phyloP scores from a whole-genome alignment of 2,888 invertebrate species.

The Ctena decussata region DNA sequence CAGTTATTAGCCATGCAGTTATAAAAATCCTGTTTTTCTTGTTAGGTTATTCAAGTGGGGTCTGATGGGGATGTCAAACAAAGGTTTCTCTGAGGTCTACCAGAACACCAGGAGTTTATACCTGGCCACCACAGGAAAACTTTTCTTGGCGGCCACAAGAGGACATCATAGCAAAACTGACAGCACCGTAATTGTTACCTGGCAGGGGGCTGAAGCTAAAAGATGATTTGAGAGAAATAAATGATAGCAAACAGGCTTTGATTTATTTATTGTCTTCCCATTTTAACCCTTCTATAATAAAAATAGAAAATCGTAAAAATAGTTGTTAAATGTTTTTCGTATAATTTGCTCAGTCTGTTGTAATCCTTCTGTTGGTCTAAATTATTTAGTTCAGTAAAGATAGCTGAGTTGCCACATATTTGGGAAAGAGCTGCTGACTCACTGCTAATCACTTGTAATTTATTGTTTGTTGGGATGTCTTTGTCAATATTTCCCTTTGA shows the following conservation, averaged over 20 bases:
- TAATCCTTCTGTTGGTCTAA: too few relatives aligned
- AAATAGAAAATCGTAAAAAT: too few relatives aligned
- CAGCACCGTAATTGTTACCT: neutral
- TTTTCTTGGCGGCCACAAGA: neutral
- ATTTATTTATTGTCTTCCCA: too few relatives aligned
- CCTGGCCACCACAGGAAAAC: neutral
- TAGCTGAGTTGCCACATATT: too few relatives aligned
- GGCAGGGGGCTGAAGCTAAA: neutral
- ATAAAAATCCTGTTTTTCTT: neutral
- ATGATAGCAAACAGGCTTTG: neutral
- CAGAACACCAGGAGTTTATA: neutral
- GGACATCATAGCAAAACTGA: neutral
- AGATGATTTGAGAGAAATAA: neutral
- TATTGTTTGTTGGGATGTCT: too few relatives aligned
- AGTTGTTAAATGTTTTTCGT: too few relatives aligned
- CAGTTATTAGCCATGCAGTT: neutral
- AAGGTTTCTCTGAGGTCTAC: neutral
- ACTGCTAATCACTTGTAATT: too few relatives aligned
- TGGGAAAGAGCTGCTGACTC: too few relatives aligned
- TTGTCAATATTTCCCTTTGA: too few relatives aligned
- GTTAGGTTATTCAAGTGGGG: neutral
- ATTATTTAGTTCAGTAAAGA: too few relatives aligned
- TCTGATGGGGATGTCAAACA: neutral
- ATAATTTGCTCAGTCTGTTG: too few relatives aligned
- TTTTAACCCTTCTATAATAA: too few relatives aligned